Evolutionary conservation across 2,113 vertebrate species (phyloP).

Genomic region (Antechinus stuartii): DNA sequence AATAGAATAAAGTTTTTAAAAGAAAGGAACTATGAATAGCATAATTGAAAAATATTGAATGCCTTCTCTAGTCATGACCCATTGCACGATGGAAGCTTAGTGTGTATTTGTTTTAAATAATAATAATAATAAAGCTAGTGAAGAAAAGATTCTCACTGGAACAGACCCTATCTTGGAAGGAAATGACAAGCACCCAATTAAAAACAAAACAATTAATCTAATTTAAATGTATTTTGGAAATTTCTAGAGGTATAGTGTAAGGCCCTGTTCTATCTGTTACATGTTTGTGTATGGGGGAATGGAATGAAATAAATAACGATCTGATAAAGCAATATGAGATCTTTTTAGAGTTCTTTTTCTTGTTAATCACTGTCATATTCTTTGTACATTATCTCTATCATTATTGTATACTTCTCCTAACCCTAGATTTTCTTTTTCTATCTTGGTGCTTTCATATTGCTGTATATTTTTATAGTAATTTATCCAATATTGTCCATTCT

Average conservation of each 20-base stretch:
- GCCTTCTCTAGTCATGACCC: background rate
- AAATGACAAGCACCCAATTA: background rate
- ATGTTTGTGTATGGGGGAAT: background rate
- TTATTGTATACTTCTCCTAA: too few relatives aligned
- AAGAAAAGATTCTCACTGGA: background rate
- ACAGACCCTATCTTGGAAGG: background rate
- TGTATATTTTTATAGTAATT: too few relatives aligned
- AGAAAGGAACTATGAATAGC: background rate
- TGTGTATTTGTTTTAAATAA: background rate
- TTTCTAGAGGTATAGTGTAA: background rate
- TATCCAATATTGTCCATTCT: too few relatives aligned
- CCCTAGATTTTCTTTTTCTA: too few relatives aligned
- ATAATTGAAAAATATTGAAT: background rate
- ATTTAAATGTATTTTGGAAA: background rate
- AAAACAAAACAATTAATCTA: background rate
- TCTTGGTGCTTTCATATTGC: too few relatives aligned
- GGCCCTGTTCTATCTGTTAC: background rate
- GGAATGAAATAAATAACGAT: background rate
- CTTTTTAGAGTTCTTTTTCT: background rate
- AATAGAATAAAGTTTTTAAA: background rate
- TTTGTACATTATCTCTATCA: too few relatives aligned
- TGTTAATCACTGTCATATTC: too few relatives aligned
- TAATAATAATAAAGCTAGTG: background rate
- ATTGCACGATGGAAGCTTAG: background rate
- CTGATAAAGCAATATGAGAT: background rate